Evolutionary conservation across 2,797 vertebrate genomes (phyloP).

Genomic region (Notamacropus eugenii): DNA sequence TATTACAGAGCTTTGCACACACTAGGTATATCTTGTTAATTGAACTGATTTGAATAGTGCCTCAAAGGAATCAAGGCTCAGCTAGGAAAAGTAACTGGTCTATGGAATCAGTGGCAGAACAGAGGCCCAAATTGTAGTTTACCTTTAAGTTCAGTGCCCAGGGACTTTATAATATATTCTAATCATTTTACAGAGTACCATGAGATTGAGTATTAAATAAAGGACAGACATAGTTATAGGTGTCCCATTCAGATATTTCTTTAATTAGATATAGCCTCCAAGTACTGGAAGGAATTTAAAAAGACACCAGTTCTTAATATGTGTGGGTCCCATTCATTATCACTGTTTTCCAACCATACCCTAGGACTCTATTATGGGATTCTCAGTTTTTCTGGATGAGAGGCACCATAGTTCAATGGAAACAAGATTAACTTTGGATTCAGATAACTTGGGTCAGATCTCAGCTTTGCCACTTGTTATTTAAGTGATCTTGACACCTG

Average conservation of each 20-base stretch:
- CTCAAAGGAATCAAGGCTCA: not conserved
- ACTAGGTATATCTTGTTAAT: not conserved
- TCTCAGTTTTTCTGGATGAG: not conserved
- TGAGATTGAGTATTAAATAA: not conserved
- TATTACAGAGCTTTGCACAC: not conserved
- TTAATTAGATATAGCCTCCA: not conserved
- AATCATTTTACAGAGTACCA: not conserved
- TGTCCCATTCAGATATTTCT: not conserved
- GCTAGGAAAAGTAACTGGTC: not conserved
- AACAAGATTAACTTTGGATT: not conserved
- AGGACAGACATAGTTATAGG: not conserved
- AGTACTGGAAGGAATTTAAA: not conserved
- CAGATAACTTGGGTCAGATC: not conserved
- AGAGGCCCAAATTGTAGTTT: not conserved
- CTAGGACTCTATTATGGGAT: not conserved
- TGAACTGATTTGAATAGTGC: not conserved
- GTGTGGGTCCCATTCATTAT: not conserved
- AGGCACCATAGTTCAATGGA: not conserved
- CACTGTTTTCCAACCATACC: not conserved
- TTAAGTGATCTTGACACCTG: not conserved
- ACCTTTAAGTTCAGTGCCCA: not conserved
- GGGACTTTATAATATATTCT: not conserved
- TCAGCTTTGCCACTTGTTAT: not conserved
- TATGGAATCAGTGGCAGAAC: not conserved
- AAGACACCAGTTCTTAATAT: not conserved